Conservation (phyloP, 2,797 vertebrate genomes). For the Intellagama lesueurii region DNA sequence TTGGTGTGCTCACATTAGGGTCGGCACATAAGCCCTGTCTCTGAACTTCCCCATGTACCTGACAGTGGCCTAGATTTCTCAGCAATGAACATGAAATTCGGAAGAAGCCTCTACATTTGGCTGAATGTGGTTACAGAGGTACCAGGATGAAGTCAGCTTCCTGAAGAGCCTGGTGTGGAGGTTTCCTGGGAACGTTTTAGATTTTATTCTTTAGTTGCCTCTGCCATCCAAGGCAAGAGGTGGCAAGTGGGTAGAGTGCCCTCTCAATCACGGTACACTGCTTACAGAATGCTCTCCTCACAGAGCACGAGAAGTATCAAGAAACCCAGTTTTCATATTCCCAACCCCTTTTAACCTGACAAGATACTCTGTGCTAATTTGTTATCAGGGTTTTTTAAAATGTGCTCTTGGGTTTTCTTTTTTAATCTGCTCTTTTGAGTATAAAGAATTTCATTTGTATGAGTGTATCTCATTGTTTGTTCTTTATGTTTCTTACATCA, state of each 20-base stretch:
- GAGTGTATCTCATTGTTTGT: background rate
- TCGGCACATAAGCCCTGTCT: too few relatives aligned
- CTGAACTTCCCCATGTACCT: too few relatives aligned
- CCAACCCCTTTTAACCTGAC: background rate
- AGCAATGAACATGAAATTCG: too few relatives aligned
- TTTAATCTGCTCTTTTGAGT: background rate
- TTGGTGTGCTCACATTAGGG: too few relatives aligned
- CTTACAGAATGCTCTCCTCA: background rate
- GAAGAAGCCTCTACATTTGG: too few relatives aligned
- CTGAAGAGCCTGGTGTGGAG: background rate
- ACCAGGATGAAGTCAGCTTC: background rate
- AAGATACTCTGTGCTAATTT: background rate
- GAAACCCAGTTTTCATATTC: background rate
- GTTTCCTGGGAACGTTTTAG: background rate
- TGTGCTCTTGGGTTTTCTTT: background rate
- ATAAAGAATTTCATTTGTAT: background rate
- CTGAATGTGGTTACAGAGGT: too few relatives aligned
- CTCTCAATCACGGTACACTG: background rate
- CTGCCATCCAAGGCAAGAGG: background rate
- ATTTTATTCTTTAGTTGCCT: too few relatives aligned
- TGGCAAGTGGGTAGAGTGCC: background rate
- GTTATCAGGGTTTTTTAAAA: background rate
- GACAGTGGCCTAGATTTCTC: too few relatives aligned
- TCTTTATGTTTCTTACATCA: too few relatives aligned
- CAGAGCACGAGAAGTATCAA: too few relatives aligned